Base-by-base conservation (phyloP, 2,888 invertebrate species). In the Temnothorax rugatulus region DNA sequence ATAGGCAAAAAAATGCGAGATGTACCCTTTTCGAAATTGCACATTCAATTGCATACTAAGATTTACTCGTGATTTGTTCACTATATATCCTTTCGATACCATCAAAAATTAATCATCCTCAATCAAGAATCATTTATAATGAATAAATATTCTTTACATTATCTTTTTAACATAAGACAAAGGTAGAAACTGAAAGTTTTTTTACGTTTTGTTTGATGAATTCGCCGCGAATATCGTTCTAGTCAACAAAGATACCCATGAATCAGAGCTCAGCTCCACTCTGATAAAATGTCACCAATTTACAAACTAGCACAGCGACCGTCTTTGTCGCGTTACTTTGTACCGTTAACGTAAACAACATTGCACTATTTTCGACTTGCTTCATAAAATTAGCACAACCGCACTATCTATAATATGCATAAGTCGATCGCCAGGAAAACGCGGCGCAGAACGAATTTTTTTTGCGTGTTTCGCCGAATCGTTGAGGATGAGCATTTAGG, bases 401-500 rank as follows among this genome's bases (percentile, higher is more conserved):
- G 52, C 34, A 57, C 38, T 38, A 59, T 34, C 57, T 57, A 61
- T 59, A 9, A 34, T 7, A 34, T 34, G 59, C 21, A n/a, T 15
- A 59, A 79, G 44, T 25, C 41, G 44, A 34, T 54, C 9, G 25
- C 5, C 18, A 38, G 15, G n/a, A 71, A 83, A 50, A 71, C 5
- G 38, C 2, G 18, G 15, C 25, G 29, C 3, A n/a, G n/a, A 38
- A 61, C 66, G 82, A 66, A 29, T 74, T 89, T 79, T 71, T 68
- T 41, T 47, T 15, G 25, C 29, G 44, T 7, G 50, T 66, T 64
- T 50, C 52, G 25, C n/a, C 4, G 34, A 66, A 84, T 66, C 83
- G 69, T 87, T 86, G 34, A 71, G 50, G 54, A 47, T 83, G 82
- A 77, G 50, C 69, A 25, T 71, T 83, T 88, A 50, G 71, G 63